Percentiles rank a stretch among this genome's conserved stretches.
These are phyloP conservation scores for Leguminivora glycinivorella DNA, from an alignment of 1,140 invertebrate genomes.

Conservation along the genomic window DNA sequence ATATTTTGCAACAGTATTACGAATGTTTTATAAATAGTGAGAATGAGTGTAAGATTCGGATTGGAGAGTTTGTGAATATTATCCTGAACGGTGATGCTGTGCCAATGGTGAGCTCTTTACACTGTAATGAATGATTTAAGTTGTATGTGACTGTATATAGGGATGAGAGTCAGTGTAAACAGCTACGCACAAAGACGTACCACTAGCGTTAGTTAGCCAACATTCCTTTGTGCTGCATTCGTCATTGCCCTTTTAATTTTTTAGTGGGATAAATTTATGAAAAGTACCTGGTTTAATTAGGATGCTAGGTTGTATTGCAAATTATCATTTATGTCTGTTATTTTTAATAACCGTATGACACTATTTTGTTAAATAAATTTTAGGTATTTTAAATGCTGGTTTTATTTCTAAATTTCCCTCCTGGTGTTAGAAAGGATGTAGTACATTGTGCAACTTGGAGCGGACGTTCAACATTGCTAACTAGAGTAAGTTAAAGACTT, in stretches of 20 bases:
- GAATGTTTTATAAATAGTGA: conserved; percentile 44
- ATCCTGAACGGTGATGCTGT: conserved; percentile 12
- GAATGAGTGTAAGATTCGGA: conserved; percentile 42
- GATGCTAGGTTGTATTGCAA: conserved; percentile 76
- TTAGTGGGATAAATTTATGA: conserved; percentile 74
- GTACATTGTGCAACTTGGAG: no score
- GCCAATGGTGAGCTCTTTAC: conserved; percentile 10
- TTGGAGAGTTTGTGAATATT: conserved; percentile 35
- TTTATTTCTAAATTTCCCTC: conserved; percentile 41
- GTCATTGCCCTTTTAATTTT: conserved; percentile 60
- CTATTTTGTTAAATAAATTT: conserved; percentile 79
- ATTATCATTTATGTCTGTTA: conserved; percentile 78
- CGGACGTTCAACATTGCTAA: no score
- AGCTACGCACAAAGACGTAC: conserved; percentile 48
- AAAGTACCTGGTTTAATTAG: conserved; percentile 78
- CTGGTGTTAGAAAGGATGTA: background rate
- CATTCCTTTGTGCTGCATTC: conserved; percentile 77
- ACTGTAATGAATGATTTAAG: conserved; percentile 8
- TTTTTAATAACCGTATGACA: conserved; percentile 79
- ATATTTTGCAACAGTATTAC: conserved; percentile 67
- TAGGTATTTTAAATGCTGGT: conserved; percentile 67
- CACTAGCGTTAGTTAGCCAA: conserved; percentile 70
- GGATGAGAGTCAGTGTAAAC: conserved; percentile 46
- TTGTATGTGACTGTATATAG: conserved; percentile 15
- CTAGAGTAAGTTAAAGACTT: no score